Base-by-base conservation (phyloP, 2,888 invertebrate genomes). In the Cantharis flavilabris region DNA sequence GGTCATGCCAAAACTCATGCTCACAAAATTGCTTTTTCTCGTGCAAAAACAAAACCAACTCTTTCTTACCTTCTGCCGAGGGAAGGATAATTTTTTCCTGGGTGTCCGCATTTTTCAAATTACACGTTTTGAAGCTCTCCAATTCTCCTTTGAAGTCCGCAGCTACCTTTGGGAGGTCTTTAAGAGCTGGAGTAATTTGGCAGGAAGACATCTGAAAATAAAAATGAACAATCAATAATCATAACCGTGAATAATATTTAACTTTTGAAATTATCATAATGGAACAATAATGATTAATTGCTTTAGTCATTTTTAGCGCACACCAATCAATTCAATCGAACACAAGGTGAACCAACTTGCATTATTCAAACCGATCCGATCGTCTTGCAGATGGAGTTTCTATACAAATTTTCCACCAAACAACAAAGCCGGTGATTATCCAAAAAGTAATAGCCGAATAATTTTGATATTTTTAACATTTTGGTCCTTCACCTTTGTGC, bases 51-150 rank as follows among this genome's bases (percentile, higher is more conserved):
- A 7, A n/a, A 3, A 26, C 26, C 26, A 33, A 14, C 7, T 0
- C 7, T 20, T 64, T 64, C 20, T 71, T 26, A 98, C 98, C 97
- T 94, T 97, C 95, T 83, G 97, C 97, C 65, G 97, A 96, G 76
- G 98, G 98, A 84, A 98, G 91, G 80, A 97, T 92, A 78, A 96
- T 95, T 89, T 98, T 98, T 88, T 98, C 98, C 82, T 95, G 93
- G 76, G 97, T 97, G 84, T 94, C 94, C 9, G 96, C 95, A 86
- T 96, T 96, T 87, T 96, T 96, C 88, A 98, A 91, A 86, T 95
- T 94, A 86, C 94, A 93, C 79, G 95, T 92, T 89, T 97, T 95
- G 91, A 98, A 98, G 71, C 94, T 94, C 89, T 97, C 96, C 84
- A 98, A 91, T 90, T 97, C 97, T 87, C 94, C 95, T 90, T 97